These are phyloP conservation scores for Neolamprologus tretocephalus DNA, from an alignment of 2,113 vertebrate genomes.

Conservation along the genomic window DNA sequence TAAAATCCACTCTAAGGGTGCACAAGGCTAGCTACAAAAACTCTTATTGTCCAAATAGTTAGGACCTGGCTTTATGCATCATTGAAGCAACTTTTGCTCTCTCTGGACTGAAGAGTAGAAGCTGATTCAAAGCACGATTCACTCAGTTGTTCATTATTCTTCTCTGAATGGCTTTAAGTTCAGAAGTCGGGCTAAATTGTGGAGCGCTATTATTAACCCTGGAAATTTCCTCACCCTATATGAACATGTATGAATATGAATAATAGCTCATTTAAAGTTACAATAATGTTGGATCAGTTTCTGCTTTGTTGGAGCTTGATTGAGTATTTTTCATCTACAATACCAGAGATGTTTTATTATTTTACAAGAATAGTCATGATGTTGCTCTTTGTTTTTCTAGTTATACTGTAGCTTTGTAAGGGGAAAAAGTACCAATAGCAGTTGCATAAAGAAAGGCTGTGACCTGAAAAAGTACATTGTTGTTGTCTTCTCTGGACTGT, in stretches of 20 bases:
- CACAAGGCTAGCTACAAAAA: neutral
- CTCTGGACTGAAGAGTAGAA: neutral
- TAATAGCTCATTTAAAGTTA: neutral
- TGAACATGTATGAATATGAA: neutral
- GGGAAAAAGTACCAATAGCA: too few relatives aligned
- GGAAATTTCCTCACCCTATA: neutral
- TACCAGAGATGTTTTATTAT: neutral
- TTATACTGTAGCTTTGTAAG: neutral
- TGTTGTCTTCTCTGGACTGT: neutral
- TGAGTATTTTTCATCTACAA: neutral
- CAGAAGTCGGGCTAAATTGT: neutral
- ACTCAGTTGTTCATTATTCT: neutral
- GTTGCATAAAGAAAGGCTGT: neutral
- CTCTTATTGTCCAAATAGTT: neutral
- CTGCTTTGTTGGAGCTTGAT: neutral
- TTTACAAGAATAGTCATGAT: neutral
- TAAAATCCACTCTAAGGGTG: neutral
- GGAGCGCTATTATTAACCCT: neutral
- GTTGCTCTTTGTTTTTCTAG: neutral
- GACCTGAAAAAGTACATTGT: neutral
- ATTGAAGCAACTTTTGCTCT: neutral
- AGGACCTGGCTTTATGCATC: neutral
- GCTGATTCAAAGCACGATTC: neutral
- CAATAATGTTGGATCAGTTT: neutral
- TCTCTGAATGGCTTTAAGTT: neutral